phyloP scores from a whole-genome alignment of 2,888 invertebrate species.

The Eupithecia pulchellata region DNA sequence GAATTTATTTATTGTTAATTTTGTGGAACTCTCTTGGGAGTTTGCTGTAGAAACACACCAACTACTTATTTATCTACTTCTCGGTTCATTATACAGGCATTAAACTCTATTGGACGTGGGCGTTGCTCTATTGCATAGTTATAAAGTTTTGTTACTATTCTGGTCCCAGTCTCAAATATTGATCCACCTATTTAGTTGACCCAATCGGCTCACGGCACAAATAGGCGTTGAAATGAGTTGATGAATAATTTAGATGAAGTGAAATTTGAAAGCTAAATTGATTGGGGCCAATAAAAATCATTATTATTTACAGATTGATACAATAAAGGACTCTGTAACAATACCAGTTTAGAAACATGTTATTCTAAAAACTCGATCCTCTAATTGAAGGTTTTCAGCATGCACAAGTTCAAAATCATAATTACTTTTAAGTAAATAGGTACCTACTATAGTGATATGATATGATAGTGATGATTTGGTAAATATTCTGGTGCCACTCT shows the following conservation, averaged over 20 bases:
- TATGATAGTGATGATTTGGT: too few relatives aligned
- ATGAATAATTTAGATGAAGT: background rate
- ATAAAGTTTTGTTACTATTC: constrained; percentile 22
- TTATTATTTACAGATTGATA: background rate
- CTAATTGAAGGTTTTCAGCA: background rate
- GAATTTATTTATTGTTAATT: too few relatives aligned
- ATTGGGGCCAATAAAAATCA: background rate
- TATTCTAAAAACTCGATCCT: background rate
- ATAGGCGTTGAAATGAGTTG: background rate
- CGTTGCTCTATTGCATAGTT: constrained; percentile 22
- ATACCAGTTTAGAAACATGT: too few relatives aligned
- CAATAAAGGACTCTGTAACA: background rate
- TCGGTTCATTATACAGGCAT: constrained; percentile 7
- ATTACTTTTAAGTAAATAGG: too few relatives aligned
- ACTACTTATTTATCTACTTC: constrained; percentile 5
- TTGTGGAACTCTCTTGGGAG: too few relatives aligned
- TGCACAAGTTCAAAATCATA: too few relatives aligned
- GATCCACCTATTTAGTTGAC: constrained; percentile 32
- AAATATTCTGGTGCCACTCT: too few relatives aligned
- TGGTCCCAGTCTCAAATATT: constrained; percentile 23
- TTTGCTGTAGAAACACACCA: background rate
- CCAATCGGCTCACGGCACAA: constrained; percentile 3
- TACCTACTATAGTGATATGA: too few relatives aligned
- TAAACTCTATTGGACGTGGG: constrained; percentile 24
- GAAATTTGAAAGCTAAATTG: background rate